Base-by-base conservation (phyloP, 2,113 vertebrate species). In the Electrona antarctica region DNA sequence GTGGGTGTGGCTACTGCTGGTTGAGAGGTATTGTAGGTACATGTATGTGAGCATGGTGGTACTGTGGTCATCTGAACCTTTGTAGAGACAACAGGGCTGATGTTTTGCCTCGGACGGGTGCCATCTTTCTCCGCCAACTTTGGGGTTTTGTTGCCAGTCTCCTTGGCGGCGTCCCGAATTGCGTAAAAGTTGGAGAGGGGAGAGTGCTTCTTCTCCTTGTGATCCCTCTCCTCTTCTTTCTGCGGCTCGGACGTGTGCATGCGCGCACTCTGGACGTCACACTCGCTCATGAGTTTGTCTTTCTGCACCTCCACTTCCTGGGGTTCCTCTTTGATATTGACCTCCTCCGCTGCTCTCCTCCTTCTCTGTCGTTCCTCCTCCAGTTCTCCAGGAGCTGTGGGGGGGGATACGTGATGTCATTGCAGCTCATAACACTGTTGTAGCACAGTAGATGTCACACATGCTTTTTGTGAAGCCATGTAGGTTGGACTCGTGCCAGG, bases 281-380 rank as follows among this genome's bases (percentile, higher is more conserved):
- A 52, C 14, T 29, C 66, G 29, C 45, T 3, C 13, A 60, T 5
- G 7, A 92, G 61, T 82, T 94, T 92, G 71, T 95, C 94, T 58
- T 94, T 84, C 88, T 94, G 92, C 64, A 95, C 84, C 60, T 93
- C 85, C 3, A 92, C 90, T 87, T 97, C 96, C 83, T 94, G 93
- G 52, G 93, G 94, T 91, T 99, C 97, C 86, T 98, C 95, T 89
- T 99, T 99, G 64, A 98, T 91, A 76, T 93, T 93, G 74, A 95
- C 85, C 66, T 83, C 94, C 85, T 95, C 94, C 45, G 90, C 93
- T 57, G 87, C 92, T 69, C 93, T 94, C 86, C 91, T 95, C 57
- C 96, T 88, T 74, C 95, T 95, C 79, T 97, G 95, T 73, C 93
- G 95, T 86, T 99, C 97, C 89, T 97, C 98, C 82, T 95, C 96